phyloP scores from a whole-genome alignment of 2,797 vertebrate species.

The Hyperoplus lanceolatus region DNA sequence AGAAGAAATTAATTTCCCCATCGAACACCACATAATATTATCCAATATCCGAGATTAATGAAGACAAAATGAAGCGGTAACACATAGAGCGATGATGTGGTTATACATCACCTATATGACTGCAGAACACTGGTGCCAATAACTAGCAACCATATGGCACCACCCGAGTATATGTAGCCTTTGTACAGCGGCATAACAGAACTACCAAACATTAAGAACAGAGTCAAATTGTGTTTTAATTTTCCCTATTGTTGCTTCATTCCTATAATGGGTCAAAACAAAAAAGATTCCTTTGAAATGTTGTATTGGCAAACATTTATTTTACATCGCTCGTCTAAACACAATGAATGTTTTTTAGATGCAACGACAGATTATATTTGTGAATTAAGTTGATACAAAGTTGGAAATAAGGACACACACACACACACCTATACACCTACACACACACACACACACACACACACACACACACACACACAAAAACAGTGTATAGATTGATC shows the following conservation, averaged over 20 bases:
- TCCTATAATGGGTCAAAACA: slow-evolving; percentile 22
- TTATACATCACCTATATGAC: slow-evolving; percentile 54
- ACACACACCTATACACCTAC: neutral
- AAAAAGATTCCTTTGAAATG: slow-evolving; percentile 35
- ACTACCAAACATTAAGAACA: slow-evolving; percentile 37
- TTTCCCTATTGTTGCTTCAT: slow-evolving; percentile 33
- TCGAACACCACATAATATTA: slow-evolving; percentile 50
- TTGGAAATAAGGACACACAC: slow-evolving; percentile 6
- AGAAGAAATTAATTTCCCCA: slow-evolving; percentile 52
- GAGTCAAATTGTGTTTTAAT: slow-evolving; percentile 55
- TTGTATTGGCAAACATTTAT: slow-evolving; percentile 20
- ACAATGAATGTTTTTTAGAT: neutral
- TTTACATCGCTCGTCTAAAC: slow-evolving; percentile 2
- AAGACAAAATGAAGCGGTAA: slow-evolving; percentile 59
- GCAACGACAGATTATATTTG: neutral
- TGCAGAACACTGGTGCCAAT: slow-evolving; percentile 43
- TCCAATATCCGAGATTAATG: slow-evolving; percentile 59
- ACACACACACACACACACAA: neutral
- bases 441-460: neutral
- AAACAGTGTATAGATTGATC: slow-evolving; percentile 22
- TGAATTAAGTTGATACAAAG: slow-evolving; percentile 10
- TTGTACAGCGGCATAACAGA: slow-evolving; percentile 24
- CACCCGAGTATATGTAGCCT: slow-evolving; percentile 40
- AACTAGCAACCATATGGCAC: slow-evolving; percentile 49
- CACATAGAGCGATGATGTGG: slow-evolving; percentile 39